Base-by-base conservation (phyloP, 2,113 vertebrate genomes). In the Oreocharis arfaki region DNA sequence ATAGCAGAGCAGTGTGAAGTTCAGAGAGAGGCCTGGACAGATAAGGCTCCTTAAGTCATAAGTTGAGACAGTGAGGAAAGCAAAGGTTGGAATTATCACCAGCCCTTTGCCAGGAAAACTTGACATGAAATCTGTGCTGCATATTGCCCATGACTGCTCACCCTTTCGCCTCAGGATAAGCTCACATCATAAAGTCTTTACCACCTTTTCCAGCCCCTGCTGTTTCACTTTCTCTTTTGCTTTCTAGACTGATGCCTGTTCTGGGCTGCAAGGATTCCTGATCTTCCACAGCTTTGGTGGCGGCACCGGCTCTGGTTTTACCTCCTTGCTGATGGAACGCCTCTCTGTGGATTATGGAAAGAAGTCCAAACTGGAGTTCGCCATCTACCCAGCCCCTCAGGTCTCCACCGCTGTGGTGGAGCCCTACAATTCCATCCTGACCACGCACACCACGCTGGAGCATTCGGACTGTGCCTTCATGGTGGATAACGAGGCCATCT, bases 291-390 rank as follows among this genome's bases (percentile, higher is more conserved):
- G 98, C 67, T 98, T 98, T n/a, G 98, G 98, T 3, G 98, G 98
- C 0, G 98, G 98, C 18, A 98, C 98, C 0, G 98, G 98, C 61
- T 98, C 98, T 2, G 98, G 98, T 23, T 98, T 98, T 56, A 98
- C 98, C 3, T 99, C 99, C 82, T 96, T 99, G 78, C 97, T 99
- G 94, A 99, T 99, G 99, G 99, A 99, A 84, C 98, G 98, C 47
- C 98, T 99, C 77, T 99, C 99, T 18, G 53, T 87, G 55, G 92
- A 94, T 22, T 99, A 99, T 0, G 99, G 99, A 78, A 99, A 99
- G 97, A 99, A 99, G 91, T 99, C 99, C 96, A 99, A 99, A 95
- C 97, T 99, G 27, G 99, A 99, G 95, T 99, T 99, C 95, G 98
- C 99, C 81, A 98, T 99, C 96, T 99, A 99, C 84, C 99, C 99